These are phyloP conservation scores for Acholoe squamosa DNA, from an alignment of 2,888 invertebrate species.

Conservation along the genomic window DNA sequence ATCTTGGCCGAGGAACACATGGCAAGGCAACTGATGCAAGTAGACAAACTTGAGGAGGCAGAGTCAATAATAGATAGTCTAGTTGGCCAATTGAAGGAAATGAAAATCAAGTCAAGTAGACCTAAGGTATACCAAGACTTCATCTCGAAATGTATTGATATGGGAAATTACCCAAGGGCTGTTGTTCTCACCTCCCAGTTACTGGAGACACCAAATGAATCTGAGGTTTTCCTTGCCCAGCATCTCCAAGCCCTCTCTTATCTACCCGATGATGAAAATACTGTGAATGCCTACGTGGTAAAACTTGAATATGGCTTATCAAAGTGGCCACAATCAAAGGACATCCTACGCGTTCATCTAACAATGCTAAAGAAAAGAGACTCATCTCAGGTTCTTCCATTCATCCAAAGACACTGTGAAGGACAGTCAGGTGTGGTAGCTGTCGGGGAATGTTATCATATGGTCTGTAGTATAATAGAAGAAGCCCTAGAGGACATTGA, in stretches of 20 bases:
- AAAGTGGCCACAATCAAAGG: constrained; percentile 4
- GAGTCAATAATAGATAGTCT: not conserved
- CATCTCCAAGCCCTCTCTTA: not conserved
- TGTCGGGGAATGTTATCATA: not conserved
- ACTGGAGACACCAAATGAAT: constrained; percentile 19
- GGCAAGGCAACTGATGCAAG: not conserved
- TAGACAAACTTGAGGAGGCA: not conserved
- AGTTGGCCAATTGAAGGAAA: not conserved
- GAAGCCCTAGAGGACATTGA: not conserved
- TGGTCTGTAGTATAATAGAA: not conserved
- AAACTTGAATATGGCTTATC: not conserved
- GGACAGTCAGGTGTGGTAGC: not conserved
- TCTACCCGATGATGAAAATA: not conserved
- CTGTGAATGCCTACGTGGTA: not conserved
- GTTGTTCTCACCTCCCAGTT: not conserved
- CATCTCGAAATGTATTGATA: not conserved
- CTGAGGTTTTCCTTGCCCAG: not conserved
- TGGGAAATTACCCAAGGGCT: not conserved
- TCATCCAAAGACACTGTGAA: not conserved
- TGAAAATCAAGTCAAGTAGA: not conserved
- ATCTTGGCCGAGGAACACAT: not conserved
- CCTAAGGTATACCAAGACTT: constrained; percentile 7
- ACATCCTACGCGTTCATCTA: constrained; percentile 15
- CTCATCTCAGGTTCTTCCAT: not conserved
- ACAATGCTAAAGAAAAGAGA: not conserved